These are phyloP conservation scores for Amyelois transitella DNA, from an alignment of 1,140 invertebrate genomes.

Conservation along the genomic window DNA sequence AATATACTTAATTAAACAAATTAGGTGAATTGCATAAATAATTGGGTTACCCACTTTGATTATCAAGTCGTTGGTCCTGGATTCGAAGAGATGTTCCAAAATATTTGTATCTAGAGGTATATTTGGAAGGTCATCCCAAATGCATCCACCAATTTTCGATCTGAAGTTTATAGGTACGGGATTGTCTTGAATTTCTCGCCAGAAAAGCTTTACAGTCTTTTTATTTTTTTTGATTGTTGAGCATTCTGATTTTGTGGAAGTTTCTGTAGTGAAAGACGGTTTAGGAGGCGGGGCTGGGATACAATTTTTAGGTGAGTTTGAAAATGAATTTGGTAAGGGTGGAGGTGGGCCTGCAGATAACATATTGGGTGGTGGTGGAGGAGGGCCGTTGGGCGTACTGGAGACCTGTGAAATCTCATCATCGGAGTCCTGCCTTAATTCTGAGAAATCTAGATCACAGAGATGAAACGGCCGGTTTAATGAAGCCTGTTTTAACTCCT, in stretches of 20 bases:
- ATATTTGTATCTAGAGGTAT: conserved; percentile 93
- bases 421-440: conserved; percentile 89
- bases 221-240: conserved; percentile 88
- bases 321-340: conserved; percentile 60
- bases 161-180: conserved; percentile 79
- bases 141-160: conserved; percentile 81
- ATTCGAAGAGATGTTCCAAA: conserved; percentile 98
- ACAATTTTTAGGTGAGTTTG: conserved; percentile 42
- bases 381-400: conserved; percentile 78
- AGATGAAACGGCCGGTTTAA: conserved; percentile 89
- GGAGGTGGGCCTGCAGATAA: conserved; percentile 60
- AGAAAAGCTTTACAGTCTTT: conserved; percentile 99
- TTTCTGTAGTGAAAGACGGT: conserved; percentile 32
- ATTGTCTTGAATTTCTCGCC: conserved; percentile 95
- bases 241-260: conserved; percentile 47
- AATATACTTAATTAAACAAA: neutral
- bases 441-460: conserved; percentile 97
- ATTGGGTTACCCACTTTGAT: conserved; percentile 87
- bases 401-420: conserved; percentile 78
- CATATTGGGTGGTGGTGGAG: conserved; percentile 80
- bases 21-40: too few species aligned
- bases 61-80: conserved; percentile 92
- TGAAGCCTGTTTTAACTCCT: conserved; percentile 85
- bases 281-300: conserved; percentile 60
- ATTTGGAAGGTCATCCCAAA: conserved; percentile 95